Conservation (phyloP, 2,113 vertebrate species). For the Atherinomorus stipes region DNA sequence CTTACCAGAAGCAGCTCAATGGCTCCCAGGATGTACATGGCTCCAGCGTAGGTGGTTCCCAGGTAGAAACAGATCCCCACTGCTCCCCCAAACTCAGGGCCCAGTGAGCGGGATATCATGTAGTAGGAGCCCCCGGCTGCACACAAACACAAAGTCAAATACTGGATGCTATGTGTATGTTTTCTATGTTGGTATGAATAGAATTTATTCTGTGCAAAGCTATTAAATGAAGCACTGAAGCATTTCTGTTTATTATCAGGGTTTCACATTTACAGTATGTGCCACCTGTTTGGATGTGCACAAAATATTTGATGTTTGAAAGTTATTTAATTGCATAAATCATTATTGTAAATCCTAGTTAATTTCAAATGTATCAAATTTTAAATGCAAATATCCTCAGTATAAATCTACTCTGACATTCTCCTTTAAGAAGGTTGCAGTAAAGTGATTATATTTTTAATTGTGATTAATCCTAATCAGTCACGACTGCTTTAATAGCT, state of each 20-base stretch:
- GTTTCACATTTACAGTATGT: constrained; percentile 6
- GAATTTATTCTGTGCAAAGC: not conserved
- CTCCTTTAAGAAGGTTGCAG: not conserved
- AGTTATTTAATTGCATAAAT: too few relatives aligned
- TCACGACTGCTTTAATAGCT: not conserved
- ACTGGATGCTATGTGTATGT: not conserved
- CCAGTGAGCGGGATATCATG: constrained; percentile 98
- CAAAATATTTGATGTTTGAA: too few relatives aligned
- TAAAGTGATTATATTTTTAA: not conserved
- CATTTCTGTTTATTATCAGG: not conserved
- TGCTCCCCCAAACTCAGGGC: constrained; percentile 96
- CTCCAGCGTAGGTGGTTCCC: constrained; percentile 96
- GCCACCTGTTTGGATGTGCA: not conserved
- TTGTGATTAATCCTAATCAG: not conserved
- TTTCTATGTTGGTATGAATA: not conserved
- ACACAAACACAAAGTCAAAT: constrained; percentile 33
- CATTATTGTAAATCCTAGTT: too few relatives aligned
- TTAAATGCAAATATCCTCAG: not conserved
- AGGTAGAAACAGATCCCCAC: constrained; percentile 99
- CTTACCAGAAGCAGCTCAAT: constrained; percentile 97
- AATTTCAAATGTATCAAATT: too few relatives aligned
- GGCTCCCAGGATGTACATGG: constrained; percentile 99
- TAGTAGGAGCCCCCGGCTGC: constrained; percentile 97
- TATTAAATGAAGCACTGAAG: not conserved
- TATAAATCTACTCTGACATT: not conserved